A percentile compares a stretch with the other conserved stretches of the same genome.
phyloP scores from a whole-genome alignment of 2,888 invertebrate genomes.

The Slavum lentiscoides region DNA sequence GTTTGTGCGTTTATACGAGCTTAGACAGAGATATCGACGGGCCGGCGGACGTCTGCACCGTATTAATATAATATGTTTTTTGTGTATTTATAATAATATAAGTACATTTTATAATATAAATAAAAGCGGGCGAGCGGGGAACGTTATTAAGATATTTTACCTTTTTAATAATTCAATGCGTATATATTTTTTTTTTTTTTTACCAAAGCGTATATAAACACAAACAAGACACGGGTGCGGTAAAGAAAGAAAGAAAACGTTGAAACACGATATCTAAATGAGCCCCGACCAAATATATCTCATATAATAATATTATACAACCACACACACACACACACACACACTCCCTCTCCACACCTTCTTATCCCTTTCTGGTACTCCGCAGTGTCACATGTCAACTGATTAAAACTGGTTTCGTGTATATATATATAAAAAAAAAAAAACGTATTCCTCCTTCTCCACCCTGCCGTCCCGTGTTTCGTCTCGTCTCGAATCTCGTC shows the following conservation, averaged over 20 bases:
- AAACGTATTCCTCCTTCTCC: too few relatives aligned
- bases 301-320: constrained; percentile 44
- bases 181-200: constrained; percentile 15
- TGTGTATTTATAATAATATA: neutral
- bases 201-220: constrained; percentile 5
- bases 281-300: constrained; percentile 49
- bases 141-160: constrained; percentile 48
- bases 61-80: too few relatives aligned
- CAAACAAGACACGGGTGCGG: constrained; percentile 22
- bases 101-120: too few relatives aligned
- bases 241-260: constrained; percentile 27
- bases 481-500: constrained; percentile 38
- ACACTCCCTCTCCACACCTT: constrained; percentile 9
- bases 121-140: neutral
- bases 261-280: constrained; percentile 51
- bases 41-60: too few relatives aligned
- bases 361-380: constrained; percentile 48
- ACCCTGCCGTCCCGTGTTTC: neutral
- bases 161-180: constrained; percentile 31
- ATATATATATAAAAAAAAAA: too few relatives aligned
- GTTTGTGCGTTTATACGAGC: too few relatives aligned
- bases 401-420: constrained; percentile 50
- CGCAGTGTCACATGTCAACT: constrained; percentile 53
- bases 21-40: too few relatives aligned
- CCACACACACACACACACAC: constrained; percentile 10